Evolutionary conservation across 2,797 vertebrate species (phyloP), one percentile per base, ranked within the genome.

Genomic region (Anguilla obscura): DNA sequence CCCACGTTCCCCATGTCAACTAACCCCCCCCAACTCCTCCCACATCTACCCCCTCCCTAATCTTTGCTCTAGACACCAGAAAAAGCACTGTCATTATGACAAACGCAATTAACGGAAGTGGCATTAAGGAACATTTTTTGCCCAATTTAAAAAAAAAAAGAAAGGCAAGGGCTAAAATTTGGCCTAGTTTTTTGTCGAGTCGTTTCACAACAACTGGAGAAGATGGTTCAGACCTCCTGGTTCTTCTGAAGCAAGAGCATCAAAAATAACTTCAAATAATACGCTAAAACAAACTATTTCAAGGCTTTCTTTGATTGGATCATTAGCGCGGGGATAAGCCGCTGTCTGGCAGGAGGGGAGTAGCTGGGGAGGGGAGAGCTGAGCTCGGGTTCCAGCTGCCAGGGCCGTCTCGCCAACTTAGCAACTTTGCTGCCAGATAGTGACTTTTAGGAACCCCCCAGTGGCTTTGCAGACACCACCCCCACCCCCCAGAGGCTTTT

Each of bases 181-280:
- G 74, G 30, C 74, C 74, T 14, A 76, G 71, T 76, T 76, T 36
- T 36, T 0, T 36, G 10, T 36, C 2, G 1, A 36, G 12, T 36
- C 36, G 9, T 76, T 76, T 12, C 12, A 18, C 33, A 76, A 36
- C 33, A 40, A 33, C 30, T 33, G 54, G 94, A 94, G 91, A 92
- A 90, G 90, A 93, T 92, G 93, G 89, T 85, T 92, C 93, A 94
- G 93, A 90, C 88, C 83, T 92, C 90, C 54, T 63, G 89, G 85
- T 88, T 48, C 54, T 56, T 86, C 58, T 84, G 92, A 92, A 93
- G 94, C 33, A 76, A 93, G 93, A 92, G 94, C 93, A 92, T 94
- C 4, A 36, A 1, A 21, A 71, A 66, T 66, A 66, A 8, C 5
- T 10, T 10, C 10, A 30, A 36, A 76, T 18, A 40, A 14, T 40